phyloP scores from a whole-genome alignment of 2,113 vertebrate genomes.

The Jacana jacana region DNA sequence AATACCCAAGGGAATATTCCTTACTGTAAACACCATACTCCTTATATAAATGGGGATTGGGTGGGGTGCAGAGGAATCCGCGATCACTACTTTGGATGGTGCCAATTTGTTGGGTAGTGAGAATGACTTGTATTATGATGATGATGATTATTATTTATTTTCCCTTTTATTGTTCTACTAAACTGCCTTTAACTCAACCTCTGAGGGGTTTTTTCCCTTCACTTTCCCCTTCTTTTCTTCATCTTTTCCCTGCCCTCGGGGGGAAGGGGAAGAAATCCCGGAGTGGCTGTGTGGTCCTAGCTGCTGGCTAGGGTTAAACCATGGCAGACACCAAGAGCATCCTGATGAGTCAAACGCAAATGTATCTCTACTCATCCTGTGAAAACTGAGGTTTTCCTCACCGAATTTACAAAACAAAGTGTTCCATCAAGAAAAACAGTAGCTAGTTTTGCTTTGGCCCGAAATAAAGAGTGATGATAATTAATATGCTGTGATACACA shows the following conservation, averaged over 20 bases:
- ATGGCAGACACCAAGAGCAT: not conserved
- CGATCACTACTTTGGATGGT: not conserved
- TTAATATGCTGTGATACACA: not conserved
- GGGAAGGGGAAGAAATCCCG: not conserved
- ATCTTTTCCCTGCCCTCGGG: not conserved
- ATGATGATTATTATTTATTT: too few species aligned
- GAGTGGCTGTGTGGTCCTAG: not conserved
- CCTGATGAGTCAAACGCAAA: not conserved
- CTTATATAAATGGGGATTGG: not conserved
- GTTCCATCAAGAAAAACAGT: not conserved
- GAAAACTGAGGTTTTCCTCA: not conserved
- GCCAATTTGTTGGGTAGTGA: not conserved
- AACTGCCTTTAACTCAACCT: not conserved
- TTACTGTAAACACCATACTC: not conserved
- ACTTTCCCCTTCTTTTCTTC: not conserved
- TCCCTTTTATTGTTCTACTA: not conserved
- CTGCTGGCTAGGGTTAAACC: not conserved
- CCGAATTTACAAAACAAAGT: not conserved
- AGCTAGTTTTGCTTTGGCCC: not conserved
- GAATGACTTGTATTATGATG: not conserved
- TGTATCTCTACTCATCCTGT: not conserved
- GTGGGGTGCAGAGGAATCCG: not conserved
- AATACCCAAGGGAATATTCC: not conserved
- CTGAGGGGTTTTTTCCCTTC: not conserved
- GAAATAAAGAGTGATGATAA: not conserved